Base-by-base conservation (phyloP, 2,797 vertebrate genomes). In the Alosa sapidissima region DNA sequence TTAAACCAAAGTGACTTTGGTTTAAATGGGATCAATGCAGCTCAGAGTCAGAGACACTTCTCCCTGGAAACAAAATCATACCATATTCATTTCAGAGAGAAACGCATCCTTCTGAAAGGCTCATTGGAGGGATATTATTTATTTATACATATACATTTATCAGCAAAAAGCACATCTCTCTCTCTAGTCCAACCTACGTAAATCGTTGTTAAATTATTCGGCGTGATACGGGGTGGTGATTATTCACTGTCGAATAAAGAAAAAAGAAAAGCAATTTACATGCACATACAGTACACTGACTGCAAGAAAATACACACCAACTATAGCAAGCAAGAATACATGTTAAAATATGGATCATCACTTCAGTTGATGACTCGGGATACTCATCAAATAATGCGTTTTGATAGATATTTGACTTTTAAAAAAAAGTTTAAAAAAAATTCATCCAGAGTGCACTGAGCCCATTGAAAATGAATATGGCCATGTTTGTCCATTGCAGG, bases 1-100 rank as follows among this genome's bases (percentile, higher is more conserved):
- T 75, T 45, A 16, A 41, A 78, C 65, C 72, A 47, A 78, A 78
- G 72, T 21, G 72, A 78, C 41, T 78, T 45, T 78, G 72, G n/a
- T n/a, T n/a, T n/a, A n/a, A n/a, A n/a, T 78, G 41, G 16, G 41
- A 78, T 78, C 72, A 47, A 78, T 16, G 72, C 28, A 78, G 16
- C 72, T 47, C 36, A 19, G 72, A 16, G 33, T 72, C 54, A 55
- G 65, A 36, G 62, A 16, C 68, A 41, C 36, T 72, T 72, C 68
- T 72, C 68, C 36, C 13, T 36, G 68, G 68, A 72, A 72, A 72
- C 33, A 33, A 72, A 72, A 72, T 72, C 68, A 36, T 36, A 41
- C 33, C 68, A 41, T 33, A 72, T 41, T 72, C 33, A 72, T 72
- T 33, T 47, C 72, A 19, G 6, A 21, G 5, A 78, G 68, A 45